Evolutionary conservation across 2,797 vertebrate species (phyloP).

Genomic region (Calcarius lapponicus): DNA sequence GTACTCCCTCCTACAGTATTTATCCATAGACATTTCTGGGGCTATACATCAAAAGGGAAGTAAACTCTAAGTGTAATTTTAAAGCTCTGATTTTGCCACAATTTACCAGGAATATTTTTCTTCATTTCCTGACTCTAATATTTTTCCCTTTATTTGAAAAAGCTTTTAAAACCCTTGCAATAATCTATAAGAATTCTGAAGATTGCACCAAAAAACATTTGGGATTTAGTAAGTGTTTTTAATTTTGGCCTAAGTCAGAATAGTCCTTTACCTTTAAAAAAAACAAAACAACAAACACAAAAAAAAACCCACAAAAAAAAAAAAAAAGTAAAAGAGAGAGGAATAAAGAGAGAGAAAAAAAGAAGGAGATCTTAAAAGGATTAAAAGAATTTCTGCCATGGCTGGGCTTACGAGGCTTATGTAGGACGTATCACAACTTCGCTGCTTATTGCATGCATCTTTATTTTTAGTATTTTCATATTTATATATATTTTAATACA

Average conservation of each 20-base stretch:
- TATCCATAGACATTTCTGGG: neutral
- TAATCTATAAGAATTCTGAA: neutral
- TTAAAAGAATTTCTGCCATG: neutral
- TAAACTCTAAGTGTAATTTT: neutral
- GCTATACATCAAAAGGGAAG: neutral
- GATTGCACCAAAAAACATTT: fast-evolving
- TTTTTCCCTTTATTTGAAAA: neutral
- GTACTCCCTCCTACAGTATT: neutral
- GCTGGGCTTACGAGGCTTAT: neutral
- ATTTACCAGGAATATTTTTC: neutral
- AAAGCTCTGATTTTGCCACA: neutral
- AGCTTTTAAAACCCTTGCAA: neutral
- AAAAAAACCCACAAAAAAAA: no score
- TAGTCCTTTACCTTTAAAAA: neutral
- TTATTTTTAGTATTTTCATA: neutral
- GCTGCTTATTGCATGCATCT: neutral
- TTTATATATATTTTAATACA: neutral
- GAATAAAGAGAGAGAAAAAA: fast-evolving
- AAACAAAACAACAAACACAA: neutral
- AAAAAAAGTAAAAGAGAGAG: fast-evolving
- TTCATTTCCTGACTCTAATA: neutral
- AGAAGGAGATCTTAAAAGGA: neutral
- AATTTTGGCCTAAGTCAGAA: neutral
- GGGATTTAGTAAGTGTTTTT: neutral
- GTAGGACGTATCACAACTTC: neutral